Percentiles rank a stretch among this genome's conserved stretches.
Conservation (phyloP, 2,113 vertebrate genomes). For the Spermophilus dauricus region DNA sequence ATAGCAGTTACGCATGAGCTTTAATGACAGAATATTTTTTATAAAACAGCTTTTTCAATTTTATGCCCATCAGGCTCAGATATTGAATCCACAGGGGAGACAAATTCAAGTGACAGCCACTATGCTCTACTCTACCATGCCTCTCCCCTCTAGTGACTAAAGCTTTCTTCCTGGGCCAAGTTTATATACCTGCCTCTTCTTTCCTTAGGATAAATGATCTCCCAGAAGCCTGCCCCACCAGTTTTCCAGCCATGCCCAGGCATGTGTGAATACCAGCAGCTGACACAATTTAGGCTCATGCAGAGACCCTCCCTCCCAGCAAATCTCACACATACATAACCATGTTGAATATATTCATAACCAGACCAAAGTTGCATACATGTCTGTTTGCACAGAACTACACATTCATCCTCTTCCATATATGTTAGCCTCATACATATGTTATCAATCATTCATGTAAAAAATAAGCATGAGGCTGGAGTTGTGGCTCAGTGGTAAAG, state of each 20-base stretch:
- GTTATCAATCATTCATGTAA: not conserved
- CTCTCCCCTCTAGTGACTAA: not conserved
- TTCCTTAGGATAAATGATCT: slow-evolving; percentile 33
- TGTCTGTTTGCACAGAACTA: not conserved
- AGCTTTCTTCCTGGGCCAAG: not conserved
- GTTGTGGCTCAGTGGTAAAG: too few species aligned
- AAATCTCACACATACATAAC: not conserved
- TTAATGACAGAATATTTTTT: not conserved
- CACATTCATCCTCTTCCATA: not conserved
- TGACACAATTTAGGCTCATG: slow-evolving; percentile 29
- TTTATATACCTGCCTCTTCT: slow-evolving; percentile 29
- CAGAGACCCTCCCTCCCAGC: slow-evolving; percentile 16
- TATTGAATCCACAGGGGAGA: not conserved
- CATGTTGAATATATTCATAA: not conserved
- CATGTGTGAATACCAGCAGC: slow-evolving; percentile 36
- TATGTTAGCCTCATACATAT: not conserved
- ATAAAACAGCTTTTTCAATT: not conserved
- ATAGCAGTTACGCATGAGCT: not conserved
- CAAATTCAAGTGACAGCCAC: not conserved
- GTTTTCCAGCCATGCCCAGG: slow-evolving; percentile 55
- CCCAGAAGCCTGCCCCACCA: slow-evolving; percentile 59
- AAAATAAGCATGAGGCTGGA: not conserved
- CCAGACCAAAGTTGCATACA: not conserved
- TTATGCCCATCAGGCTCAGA: not conserved
- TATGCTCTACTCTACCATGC: not conserved